Percentiles rank a stretch among this genome's conserved stretches.
phyloP scores from a whole-genome alignment of 1,140 invertebrate species.

The Pogonognathellus flavescens region DNA sequence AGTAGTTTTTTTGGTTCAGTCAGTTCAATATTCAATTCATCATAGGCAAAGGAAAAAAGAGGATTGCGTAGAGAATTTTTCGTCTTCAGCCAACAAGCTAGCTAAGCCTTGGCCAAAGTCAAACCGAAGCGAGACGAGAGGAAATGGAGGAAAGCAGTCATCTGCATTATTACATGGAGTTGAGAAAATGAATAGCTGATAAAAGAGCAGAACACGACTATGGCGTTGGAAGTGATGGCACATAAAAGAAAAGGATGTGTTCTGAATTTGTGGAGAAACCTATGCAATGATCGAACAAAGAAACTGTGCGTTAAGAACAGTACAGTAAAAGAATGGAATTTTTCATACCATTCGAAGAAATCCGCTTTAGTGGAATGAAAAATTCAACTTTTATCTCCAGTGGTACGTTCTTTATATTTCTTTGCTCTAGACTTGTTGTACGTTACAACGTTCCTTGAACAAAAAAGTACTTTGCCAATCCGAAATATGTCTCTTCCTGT shows the following conservation, averaged over 20 bases:
- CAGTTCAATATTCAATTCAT: constrained; percentile 19
- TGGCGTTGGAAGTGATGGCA: not conserved
- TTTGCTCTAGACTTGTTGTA: not conserved
- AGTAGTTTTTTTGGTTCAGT: not conserved
- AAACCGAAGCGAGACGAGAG: not conserved
- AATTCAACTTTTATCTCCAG: constrained; percentile 1
- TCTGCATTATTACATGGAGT: constrained; percentile 37
- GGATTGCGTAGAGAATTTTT: constrained; percentile 8
- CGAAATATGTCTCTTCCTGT: too few species aligned
- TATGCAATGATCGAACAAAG: constrained; percentile 22
- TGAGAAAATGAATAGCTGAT: constrained; percentile 24
- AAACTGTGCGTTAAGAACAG: not conserved
- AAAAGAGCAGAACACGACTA: not conserved
- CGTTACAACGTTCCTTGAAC: too few species aligned
- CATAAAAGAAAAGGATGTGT: not conserved
- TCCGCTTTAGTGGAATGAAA: constrained; percentile 14
- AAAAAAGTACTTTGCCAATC: too few species aligned
- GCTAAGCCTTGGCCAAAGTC: not conserved
- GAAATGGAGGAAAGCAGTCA: constrained; percentile 18
- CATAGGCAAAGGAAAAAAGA: not conserved
- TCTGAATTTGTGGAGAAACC: not conserved
- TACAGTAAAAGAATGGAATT: constrained; percentile 25
- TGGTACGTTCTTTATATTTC: not conserved
- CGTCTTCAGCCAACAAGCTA: not conserved
- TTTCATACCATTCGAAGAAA: constrained; percentile 17